Percentiles rank a stretch among this genome's conserved stretches.
Conservation (phyloP, 2,797 vertebrate genomes). For the Betta splendens region DNA sequence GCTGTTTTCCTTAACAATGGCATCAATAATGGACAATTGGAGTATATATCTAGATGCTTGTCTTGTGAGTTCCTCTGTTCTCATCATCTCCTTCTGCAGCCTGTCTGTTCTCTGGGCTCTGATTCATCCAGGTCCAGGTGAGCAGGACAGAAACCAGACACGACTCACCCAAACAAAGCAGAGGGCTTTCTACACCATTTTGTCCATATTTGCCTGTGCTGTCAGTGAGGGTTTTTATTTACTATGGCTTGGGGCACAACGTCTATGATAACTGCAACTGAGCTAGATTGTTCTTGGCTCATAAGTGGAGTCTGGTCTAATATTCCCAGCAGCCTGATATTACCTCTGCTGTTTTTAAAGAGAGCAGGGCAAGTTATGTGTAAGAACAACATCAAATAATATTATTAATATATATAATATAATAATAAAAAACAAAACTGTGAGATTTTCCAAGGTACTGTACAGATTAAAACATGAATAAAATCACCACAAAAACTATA, state of each 20-base stretch:
- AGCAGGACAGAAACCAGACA: not conserved
- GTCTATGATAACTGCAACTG: rapidly evolving
- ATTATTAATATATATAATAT: too few species aligned
- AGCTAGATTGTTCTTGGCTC: rapidly evolving
- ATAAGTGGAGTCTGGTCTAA: rapidly evolving
- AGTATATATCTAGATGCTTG: too few species aligned
- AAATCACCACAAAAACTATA: too few species aligned
- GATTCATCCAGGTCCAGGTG: not conserved
- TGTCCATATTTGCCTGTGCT: conserved; percentile 13
- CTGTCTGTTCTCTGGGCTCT: not conserved
- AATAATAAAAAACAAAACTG: too few species aligned
- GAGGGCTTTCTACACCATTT: conserved; percentile 28
- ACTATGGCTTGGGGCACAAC: rapidly evolving
- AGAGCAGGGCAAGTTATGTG: conserved; percentile 8
- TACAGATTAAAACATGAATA: too few species aligned
- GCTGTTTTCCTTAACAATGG: not conserved
- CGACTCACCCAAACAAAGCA: conserved; percentile 11
- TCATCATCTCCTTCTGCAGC: not conserved
- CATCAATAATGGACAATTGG: too few species aligned
- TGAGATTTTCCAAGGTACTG: too few species aligned
- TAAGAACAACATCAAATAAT: too few species aligned
- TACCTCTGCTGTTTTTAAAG: conserved; percentile 42
- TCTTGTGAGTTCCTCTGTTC: not conserved
- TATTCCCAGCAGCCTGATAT: conserved; percentile 20
- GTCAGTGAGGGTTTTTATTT: not conserved